Base-by-base conservation (phyloP, 2,888 invertebrate genomes). In the Macropis europaea region DNA sequence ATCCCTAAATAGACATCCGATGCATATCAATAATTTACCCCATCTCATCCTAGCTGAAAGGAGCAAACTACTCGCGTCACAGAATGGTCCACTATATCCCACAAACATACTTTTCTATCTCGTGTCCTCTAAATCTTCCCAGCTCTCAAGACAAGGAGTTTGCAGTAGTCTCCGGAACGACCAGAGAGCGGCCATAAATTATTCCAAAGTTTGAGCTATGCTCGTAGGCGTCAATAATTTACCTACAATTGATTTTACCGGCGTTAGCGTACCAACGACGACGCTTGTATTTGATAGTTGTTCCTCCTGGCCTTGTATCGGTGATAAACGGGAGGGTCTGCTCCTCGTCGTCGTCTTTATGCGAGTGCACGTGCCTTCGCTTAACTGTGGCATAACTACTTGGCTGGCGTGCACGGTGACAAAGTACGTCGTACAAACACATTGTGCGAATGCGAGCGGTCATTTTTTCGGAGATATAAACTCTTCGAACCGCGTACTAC, bases 381-480 rank as follows among this genome's bases (percentile, higher is more conserved):
- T 66, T 69, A 57, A 69, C 69, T 66, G 66, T 45, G 66, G 66
- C 50, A 52, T 45, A 69, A 69, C 66, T 66, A 66, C 69, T 69
- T 56, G 48, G 28, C 38, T 26, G 64, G 36, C 26, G 56, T 57
- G 66, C 15, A 11, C 30, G 36, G 36, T 57, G 61, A 70, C 50
- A 57, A 60, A 52, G 24, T 70, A 32, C 43, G 13, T 28, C 45
- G 40, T 50, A 69, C 43, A 69, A 68, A 71, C 64, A 45, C 48
- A n/a, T 40, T 57, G 17, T 34, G 43, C 13, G 38, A 53, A 68
- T 11, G 36, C 42, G 22, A 48, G 38, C 54, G 30, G 38, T 60
- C 64, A 54, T 59, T 73, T 67, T 67, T 63, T 50, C 43, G 19
- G 11, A 36, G 38, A 61, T 50, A 1, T 1, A 22, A 63, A 30